phyloP scores from a whole-genome alignment of 2,797 vertebrate species.

The Coregonus suidteri region DNA sequence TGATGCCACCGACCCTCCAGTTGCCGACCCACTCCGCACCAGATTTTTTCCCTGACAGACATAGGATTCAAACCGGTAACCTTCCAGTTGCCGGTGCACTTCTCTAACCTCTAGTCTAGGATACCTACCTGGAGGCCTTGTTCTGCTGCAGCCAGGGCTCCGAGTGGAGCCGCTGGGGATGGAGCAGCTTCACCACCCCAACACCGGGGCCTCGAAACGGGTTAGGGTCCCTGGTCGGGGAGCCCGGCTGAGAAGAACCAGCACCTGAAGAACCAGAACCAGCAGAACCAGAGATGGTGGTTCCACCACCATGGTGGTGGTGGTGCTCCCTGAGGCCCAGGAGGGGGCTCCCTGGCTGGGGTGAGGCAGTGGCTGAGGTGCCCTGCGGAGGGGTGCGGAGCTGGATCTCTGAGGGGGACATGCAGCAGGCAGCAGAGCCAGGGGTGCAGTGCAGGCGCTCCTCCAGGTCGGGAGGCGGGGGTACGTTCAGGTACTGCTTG shows the following conservation, averaged over 20 bases:
- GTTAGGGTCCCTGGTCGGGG: constrained; percentile 65
- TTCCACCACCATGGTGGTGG: constrained; percentile 37
- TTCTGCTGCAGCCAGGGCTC: constrained; percentile 81
- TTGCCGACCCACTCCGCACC: neutral
- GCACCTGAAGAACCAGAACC: constrained; percentile 13
- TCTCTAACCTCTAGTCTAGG: neutral
- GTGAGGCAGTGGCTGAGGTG: constrained; percentile 34
- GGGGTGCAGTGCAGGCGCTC: constrained; percentile 60
- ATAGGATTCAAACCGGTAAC: neutral
- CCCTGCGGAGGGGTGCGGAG: constrained; percentile 63
- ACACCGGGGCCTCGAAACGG: constrained; percentile 35
- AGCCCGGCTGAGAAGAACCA: constrained; percentile 61
- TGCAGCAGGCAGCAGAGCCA: constrained; percentile 50
- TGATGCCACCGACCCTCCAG: too few relatives aligned
- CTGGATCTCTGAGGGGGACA: constrained; percentile 75
- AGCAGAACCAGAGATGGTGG: neutral
- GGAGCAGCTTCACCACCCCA: constrained; percentile 66
- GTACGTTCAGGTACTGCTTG: constrained; percentile 85
- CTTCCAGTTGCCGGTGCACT: neutral
- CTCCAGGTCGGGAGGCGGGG: constrained; percentile 77
- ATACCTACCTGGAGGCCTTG: constrained; percentile 54
- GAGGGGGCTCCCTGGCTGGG: constrained; percentile 60
- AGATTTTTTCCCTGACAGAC: neutral
- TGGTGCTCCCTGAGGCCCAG: constrained; percentile 70
- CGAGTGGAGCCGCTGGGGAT: constrained; percentile 70